phyloP scores from a whole-genome alignment of 2,888 invertebrate species.

The Troides helena region DNA sequence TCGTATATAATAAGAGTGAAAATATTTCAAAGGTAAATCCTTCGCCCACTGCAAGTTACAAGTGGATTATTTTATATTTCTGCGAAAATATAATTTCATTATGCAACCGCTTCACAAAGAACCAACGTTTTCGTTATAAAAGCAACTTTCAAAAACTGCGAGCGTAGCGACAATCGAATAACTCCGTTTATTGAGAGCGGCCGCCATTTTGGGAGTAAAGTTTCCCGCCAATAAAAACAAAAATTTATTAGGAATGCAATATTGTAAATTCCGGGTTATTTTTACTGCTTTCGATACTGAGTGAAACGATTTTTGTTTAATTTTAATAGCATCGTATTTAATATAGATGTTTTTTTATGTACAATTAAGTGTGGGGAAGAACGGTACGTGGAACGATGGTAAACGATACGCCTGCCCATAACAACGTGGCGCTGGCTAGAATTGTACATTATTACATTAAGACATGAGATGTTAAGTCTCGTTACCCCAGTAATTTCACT shows the following conservation, averaged over 20 bases:
- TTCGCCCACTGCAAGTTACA: no score
- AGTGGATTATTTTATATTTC: no score
- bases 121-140: conserved; percentile 15
- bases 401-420: no score
- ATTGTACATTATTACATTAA: no score
- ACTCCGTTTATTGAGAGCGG: conserved; percentile 6
- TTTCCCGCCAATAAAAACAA: conserved; percentile 12
- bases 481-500: no score
- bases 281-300: conserved; percentile 6
- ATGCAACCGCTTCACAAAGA: conserved; percentile 17
- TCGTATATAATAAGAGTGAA: no score
- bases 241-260: conserved; percentile 14
- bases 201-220: conserved; percentile 18
- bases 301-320: neutral
- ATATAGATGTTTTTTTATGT: neutral
- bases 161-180: conserved; percentile 15
- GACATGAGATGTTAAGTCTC: no score
- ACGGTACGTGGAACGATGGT: no score
- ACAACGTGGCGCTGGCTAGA: no score
- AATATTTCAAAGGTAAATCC: no score
- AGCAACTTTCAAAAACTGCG: conserved; percentile 19
- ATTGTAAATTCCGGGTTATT: conserved; percentile 3
- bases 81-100: neutral
- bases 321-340: neutral
- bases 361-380: no score